Conservation (phyloP, 2,113 vertebrate species). For the Macroglossus sobrinus region DNA sequence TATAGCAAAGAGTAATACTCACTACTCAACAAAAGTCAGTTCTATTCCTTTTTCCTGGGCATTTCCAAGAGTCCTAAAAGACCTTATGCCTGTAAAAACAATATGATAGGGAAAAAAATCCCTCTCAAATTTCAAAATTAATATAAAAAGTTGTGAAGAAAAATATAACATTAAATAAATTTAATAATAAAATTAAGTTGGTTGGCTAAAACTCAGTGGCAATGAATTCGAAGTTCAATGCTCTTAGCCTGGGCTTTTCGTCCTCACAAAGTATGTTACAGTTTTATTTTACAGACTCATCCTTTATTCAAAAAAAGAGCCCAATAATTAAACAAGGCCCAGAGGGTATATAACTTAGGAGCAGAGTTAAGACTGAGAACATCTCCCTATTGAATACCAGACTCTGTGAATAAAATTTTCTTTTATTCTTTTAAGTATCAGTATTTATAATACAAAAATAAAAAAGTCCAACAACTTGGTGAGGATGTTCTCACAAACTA, state of each 20-base stretch:
- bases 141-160: background rate
- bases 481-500: slow-evolving; percentile 19
- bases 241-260: background rate
- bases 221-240: background rate
- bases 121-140: background rate
- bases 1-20: background rate
- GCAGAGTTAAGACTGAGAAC: background rate
- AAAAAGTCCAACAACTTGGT: background rate
- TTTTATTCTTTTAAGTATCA: background rate
- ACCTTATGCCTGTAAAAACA: background rate
- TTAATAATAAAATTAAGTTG: background rate
- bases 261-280: background rate
- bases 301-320: background rate
- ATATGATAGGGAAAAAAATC: background rate
- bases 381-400: background rate
- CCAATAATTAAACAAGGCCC: background rate
- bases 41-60: background rate
- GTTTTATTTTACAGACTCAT: background rate
- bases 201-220: background rate
- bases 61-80: background rate
- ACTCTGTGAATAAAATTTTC: background rate
- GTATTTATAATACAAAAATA: background rate
- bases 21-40: background rate
- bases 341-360: background rate
- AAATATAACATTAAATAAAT: background rate